Percentiles rank a stretch among this genome's conserved stretches.
phyloP scores from a whole-genome alignment of 2,797 vertebrate genomes.

The Mastacembelus armatus region DNA sequence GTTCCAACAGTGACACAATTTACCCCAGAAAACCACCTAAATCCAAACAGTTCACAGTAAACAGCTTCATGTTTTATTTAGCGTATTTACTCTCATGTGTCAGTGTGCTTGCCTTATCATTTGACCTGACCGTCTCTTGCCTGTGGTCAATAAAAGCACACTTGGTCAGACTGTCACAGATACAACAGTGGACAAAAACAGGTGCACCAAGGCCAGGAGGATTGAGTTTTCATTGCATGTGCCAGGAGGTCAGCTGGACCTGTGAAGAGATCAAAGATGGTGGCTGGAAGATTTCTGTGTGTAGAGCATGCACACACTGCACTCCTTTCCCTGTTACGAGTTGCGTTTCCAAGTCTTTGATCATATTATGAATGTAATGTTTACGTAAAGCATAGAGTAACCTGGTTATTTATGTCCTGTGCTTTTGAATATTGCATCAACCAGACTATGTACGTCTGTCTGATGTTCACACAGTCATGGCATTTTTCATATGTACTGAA shows the following conservation, averaged over 20 bases:
- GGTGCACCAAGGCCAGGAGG: constrained; percentile 46
- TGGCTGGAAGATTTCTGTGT: constrained; percentile 2
- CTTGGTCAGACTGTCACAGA: constrained; percentile 5
- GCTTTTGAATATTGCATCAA: background rate
- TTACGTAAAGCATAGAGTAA: background rate
- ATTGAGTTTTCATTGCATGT: constrained; percentile 52
- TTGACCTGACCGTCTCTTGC: constrained; percentile 16
- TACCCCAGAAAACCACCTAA: background rate
- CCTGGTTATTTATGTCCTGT: background rate
- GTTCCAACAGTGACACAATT: constrained; percentile 5
- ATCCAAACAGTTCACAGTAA: no score
- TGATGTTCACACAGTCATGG: background rate
- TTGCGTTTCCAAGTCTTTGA: constrained; percentile 4
- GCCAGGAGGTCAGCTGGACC: constrained; percentile 32
- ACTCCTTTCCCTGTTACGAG: constrained; percentile 16
- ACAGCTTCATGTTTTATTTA: no score
- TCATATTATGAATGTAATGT: background rate
- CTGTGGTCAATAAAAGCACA: constrained; percentile 21
- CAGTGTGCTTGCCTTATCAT: no score
- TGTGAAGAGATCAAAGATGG: constrained; percentile 34
- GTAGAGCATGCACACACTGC: background rate
- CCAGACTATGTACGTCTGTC: background rate
- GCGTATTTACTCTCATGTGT: no score
- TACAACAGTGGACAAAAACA: constrained; percentile 20
- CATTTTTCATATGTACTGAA: no score